phyloP scores from a whole-genome alignment of 2,797 vertebrate genomes.

The Rhinogobio ventralis region DNA sequence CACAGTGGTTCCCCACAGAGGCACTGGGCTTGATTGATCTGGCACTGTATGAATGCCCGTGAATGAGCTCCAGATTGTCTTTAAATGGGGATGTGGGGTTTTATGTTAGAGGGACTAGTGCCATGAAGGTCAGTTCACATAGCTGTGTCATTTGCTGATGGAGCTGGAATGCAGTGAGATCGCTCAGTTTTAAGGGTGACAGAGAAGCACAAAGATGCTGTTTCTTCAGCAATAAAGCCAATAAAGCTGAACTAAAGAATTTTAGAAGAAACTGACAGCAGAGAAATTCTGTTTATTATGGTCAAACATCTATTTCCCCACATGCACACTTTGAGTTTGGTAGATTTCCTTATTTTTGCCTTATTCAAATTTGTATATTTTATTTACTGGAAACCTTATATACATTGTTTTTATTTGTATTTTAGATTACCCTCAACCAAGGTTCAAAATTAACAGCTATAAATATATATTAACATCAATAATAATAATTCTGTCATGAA shows the following conservation, averaged over 20 bases:
- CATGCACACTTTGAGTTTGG: not conserved
- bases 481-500: not conserved
- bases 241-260: slow-evolving; percentile 11
- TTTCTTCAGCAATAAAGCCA: slow-evolving; percentile 31
- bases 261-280: not conserved
- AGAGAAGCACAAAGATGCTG: slow-evolving; percentile 1
- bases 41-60: slow-evolving; percentile 52
- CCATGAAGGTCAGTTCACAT: slow-evolving; percentile 52
- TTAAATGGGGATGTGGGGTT: slow-evolving; percentile 52
- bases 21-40: slow-evolving; percentile 51
- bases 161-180: slow-evolving; percentile 38
- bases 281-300: not conserved
- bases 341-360: not conserved
- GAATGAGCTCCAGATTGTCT: slow-evolving; percentile 53
- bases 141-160: slow-evolving; percentile 51
- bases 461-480: not conserved
- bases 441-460: not conserved
- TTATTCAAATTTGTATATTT: not conserved
- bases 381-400: not conserved
- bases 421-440: not conserved
- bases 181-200: slow-evolving; percentile 35
- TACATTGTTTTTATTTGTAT: not conserved
- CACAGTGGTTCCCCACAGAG: slow-evolving; percentile 47
- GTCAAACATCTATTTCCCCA: not conserved
- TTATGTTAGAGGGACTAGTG: slow-evolving; percentile 46